Percentiles rank a stretch among this genome's conserved stretches.
Conservation (phyloP, 1,140 invertebrate genomes). For the Neuroterus valhalla region DNA sequence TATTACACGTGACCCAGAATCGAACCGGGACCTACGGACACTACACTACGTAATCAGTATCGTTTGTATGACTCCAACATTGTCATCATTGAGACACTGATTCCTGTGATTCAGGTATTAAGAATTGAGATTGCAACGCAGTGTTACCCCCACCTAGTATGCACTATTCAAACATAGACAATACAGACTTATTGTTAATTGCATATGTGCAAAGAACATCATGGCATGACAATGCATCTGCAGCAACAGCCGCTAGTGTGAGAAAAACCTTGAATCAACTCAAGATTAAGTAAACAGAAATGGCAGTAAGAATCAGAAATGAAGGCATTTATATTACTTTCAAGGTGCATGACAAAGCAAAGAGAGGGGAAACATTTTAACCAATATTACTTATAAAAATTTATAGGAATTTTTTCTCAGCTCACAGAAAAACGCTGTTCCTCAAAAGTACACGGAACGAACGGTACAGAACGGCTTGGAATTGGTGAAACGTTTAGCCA, state of each 20-base stretch:
- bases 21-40: slow-evolving; percentile 42
- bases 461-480: no score
- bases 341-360: no score
- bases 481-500: no score
- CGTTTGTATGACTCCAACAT: slow-evolving; percentile 49
- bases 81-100: neutral
- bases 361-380: no score
- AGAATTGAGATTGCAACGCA: neutral
- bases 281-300: slow-evolving; percentile 10
- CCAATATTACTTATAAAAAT: no score
- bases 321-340: no score
- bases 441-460: no score
- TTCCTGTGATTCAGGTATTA: neutral
- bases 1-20: slow-evolving; percentile 51
- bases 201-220: neutral
- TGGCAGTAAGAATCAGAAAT: neutral
- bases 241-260: neutral
- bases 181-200: neutral
- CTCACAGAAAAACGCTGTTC: no score
- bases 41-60: slow-evolving; percentile 38
- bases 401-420: no score
- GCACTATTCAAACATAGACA: no score
- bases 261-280: slow-evolving; percentile 6
- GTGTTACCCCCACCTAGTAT: neutral
- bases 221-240: neutral